These are phyloP conservation scores for Spheniscus mendiculus DNA, from an alignment of 2,113 vertebrate genomes.

Conservation along the genomic window DNA sequence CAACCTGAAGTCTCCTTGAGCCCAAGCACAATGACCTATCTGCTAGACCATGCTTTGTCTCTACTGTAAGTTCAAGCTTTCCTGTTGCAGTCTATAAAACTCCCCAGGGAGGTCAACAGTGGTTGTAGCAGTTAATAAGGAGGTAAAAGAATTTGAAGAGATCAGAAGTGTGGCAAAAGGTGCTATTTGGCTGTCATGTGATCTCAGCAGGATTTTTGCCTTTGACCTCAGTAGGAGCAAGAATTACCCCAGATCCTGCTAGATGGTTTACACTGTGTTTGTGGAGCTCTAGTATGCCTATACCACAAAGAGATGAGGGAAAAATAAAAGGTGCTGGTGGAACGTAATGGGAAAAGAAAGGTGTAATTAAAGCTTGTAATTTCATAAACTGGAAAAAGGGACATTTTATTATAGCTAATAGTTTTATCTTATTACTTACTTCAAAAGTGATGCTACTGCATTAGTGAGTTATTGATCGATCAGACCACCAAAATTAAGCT, in stretches of 20 bases:
- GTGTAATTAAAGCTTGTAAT: background rate
- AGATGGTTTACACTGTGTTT: background rate
- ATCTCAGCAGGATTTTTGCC: background rate
- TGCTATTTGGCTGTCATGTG: background rate
- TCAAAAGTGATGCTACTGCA: background rate
- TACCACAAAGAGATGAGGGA: background rate
- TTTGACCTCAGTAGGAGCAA: background rate
- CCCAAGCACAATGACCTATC: background rate
- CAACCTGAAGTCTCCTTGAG: background rate
- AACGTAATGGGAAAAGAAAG: background rate
- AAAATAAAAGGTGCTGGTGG: background rate
- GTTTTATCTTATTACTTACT: background rate
- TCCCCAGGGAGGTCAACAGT: background rate
- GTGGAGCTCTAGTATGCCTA: background rate
- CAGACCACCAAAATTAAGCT: background rate
- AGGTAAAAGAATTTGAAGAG: background rate
- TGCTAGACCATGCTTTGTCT: background rate
- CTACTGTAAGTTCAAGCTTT: background rate
- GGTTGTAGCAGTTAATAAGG: background rate
- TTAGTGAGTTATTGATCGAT: background rate
- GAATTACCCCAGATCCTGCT: background rate
- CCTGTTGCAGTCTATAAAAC: background rate
- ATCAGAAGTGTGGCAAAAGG: background rate
- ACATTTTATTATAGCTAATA: background rate
- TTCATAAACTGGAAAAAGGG: background rate